A percentile compares a stretch with the other conserved stretches of the same genome.
Conservation (phyloP, 2,888 invertebrate genomes). For the Dexiosoma caninum region DNA sequence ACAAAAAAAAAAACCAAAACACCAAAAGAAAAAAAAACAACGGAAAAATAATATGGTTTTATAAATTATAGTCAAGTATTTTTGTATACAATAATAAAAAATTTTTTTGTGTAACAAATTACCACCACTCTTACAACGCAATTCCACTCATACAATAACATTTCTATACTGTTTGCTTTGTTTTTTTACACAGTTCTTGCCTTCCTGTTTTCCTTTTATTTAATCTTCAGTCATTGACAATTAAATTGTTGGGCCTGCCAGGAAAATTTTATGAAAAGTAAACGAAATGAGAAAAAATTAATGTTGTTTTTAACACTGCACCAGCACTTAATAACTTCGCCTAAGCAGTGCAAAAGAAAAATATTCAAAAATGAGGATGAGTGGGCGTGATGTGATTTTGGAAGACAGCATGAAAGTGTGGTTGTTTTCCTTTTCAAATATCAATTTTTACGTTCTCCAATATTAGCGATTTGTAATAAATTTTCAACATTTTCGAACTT, state of each 20-base stretch:
- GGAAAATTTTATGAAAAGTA: conserved; percentile 15
- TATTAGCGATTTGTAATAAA: conserved; percentile 12
- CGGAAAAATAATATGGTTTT: not conserved
- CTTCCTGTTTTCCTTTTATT: conserved; percentile 16
- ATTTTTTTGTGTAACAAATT: not conserved
- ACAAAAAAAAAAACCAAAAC: too few relatives aligned
- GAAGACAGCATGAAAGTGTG: conserved; percentile 25
- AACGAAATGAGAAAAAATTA: not conserved
- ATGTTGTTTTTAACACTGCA: conserved; percentile 31
- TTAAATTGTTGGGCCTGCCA: conserved; percentile 48
- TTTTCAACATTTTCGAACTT: conserved; percentile 22
- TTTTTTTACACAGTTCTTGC: not conserved
- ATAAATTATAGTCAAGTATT: conserved; percentile 4
- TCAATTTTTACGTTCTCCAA: not conserved
- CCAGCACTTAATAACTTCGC: not conserved
- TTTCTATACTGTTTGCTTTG: not conserved
- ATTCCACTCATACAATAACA: not conserved
- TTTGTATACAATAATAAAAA: not conserved
- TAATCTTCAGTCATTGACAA: conserved; percentile 53
- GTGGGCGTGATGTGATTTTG: conserved; percentile 34
- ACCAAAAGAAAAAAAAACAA: too few relatives aligned
- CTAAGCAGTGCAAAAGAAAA: conserved; percentile 8
- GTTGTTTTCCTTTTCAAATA: not conserved
- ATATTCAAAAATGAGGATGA: conserved; percentile 28
- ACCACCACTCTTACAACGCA: not conserved